phyloP scores from a whole-genome alignment of 2,888 invertebrate genomes.

The Junonia oenone region DNA sequence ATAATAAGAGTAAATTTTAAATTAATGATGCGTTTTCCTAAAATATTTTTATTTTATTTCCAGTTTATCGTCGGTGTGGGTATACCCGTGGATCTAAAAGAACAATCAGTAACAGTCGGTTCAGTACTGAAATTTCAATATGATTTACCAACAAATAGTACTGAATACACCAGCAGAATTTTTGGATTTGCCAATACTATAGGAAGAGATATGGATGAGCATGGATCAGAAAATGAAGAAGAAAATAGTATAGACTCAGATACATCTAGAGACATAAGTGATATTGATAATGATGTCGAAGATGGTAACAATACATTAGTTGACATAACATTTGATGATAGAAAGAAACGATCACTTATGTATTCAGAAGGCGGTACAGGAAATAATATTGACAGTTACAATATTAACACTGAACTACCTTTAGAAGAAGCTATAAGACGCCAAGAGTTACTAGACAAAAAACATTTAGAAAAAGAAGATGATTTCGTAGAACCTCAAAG shows the following conservation, averaged over 20 bases:
- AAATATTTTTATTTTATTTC: constrained; percentile 3
- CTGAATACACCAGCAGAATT: constrained; percentile 76
- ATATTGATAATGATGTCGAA: constrained; percentile 35
- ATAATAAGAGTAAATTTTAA: too few relatives aligned
- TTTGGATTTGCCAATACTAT: constrained; percentile 65
- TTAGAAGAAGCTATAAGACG: constrained; percentile 68
- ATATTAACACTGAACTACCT: constrained; percentile 46
- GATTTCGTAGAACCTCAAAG: constrained; percentile 52
- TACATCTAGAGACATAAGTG: constrained; percentile 36
- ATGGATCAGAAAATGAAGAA: constrained; percentile 32
- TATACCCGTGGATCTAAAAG: constrained; percentile 82
- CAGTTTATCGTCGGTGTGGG: constrained; percentile 85
- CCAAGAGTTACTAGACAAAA: constrained; percentile 68
- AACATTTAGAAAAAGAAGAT: constrained; percentile 41
- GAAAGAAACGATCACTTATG: constrained; percentile 51
- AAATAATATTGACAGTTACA: constrained; percentile 34
- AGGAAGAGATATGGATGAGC: constrained; percentile 60
- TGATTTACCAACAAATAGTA: constrained; percentile 81
- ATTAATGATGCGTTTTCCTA: too few relatives aligned
- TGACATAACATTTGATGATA: constrained; percentile 62
- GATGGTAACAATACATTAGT: constrained; percentile 58
- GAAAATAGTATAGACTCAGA: constrained; percentile 35
- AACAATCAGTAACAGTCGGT: constrained; percentile 82
- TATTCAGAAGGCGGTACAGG: constrained; percentile 59
- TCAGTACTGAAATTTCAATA: constrained; percentile 84